These are phyloP conservation scores for Halcyon senegalensis DNA, from an alignment of 2,113 vertebrate species.

Conservation along the genomic window DNA sequence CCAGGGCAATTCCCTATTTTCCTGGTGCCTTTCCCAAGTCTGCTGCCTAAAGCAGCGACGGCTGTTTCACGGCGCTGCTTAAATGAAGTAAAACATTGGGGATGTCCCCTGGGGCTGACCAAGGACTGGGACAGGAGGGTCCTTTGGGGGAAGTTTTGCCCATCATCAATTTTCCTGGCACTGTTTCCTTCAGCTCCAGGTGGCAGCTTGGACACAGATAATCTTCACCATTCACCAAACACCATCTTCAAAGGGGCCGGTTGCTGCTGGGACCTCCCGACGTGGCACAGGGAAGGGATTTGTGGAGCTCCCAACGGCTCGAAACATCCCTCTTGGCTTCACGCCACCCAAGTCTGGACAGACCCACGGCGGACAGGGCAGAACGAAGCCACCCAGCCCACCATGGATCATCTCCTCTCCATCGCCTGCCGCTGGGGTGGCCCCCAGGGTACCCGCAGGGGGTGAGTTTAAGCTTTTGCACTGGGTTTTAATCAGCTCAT, in stretches of 20 bases:
- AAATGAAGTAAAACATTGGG: rapidly evolving
- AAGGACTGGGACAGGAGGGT: rapidly evolving
- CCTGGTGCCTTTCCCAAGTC: neutral
- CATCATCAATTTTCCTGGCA: neutral
- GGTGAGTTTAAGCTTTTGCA: neutral
- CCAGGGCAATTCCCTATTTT: neutral
- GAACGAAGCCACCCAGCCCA: neutral
- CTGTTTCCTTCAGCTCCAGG: neutral
- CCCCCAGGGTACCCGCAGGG: neutral
- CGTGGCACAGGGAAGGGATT: neutral
- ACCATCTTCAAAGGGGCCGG: rapidly evolving
- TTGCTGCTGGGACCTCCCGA: neutral
- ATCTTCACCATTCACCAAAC: neutral
- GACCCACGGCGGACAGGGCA: neutral
- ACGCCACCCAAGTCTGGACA: neutral
- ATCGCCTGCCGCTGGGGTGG: rapidly evolving
- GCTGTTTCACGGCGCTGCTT: neutral
- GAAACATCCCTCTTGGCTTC: rapidly evolving
- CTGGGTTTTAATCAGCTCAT: neutral
- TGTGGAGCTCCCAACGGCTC: rapidly evolving
- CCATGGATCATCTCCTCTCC: neutral
- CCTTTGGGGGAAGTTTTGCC: neutral
- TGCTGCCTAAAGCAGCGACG: rapidly evolving
- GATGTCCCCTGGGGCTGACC: neutral
- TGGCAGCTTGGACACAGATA: neutral